Base-by-base conservation (phyloP, 2,888 invertebrate species). In the Polylopha cassiicola region DNA sequence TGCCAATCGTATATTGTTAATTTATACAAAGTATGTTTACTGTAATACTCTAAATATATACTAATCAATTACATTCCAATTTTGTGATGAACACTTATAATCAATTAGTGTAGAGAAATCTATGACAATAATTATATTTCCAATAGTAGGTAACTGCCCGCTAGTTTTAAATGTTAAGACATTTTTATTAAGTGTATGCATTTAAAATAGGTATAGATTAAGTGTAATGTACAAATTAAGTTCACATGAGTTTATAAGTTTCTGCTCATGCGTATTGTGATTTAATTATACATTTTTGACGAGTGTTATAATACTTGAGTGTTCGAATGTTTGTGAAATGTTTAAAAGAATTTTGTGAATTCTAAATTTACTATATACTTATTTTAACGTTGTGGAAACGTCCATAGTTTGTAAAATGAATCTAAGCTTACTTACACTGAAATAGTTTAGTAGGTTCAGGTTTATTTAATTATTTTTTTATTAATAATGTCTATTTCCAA, bases 161-260 rank as follows among this genome's bases (percentile, higher is more conserved):
- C 45, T 57, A 51, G 46, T 39, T 44, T 52, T 52, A 48, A 44
- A 24, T 17, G 28, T 30, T 50, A 47, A 47, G 47, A 28, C 8
- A 17, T 50, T 47, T 28, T 30, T 37, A 51, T 50, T 69, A 68
- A 63, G 58, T 69, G 72, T 65, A 70, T 74, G 82, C 82, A 82
- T 84, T 84, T 82, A 78, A 73, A 68, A 56, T 78, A 73, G 65
- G 65, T 54, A 53, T 69, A 23, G 13, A 26, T 41, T 28, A 41
- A 41, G 34, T 41, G 14, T 41, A 65, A 68, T 82, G 81, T 82
- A 82, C 82, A 82, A 84, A 82, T 67, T 74, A 76, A 77, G 74
- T 71, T 67, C 55, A 65, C 73, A 70, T 74, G 73, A 67, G 72
- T 65, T 46, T 49, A 29, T 55, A 63, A 58, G 58, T 50, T 49